Evolutionary conservation across 2,797 vertebrate species (phyloP).

Genomic region (Squalus acanthias): DNA sequence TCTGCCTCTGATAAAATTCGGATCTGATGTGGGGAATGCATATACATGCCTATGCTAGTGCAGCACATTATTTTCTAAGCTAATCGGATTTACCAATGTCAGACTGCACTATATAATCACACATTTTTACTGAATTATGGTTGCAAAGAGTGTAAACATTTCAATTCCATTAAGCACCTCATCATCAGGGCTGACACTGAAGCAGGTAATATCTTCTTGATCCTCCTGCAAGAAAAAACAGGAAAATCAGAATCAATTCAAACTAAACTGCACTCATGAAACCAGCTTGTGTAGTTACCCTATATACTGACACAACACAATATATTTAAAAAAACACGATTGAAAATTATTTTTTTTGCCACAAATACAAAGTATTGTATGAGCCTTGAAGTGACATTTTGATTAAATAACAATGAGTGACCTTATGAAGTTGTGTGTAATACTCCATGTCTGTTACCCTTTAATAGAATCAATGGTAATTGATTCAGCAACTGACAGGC

Average conservation of each 20-base stretch:
- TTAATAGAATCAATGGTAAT: neutral
- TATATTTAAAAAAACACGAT: neutral
- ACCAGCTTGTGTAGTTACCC: neutral
- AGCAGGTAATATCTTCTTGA: constrained; percentile 83
- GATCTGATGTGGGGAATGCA: neutral
- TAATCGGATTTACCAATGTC: neutral
- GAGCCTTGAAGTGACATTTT: neutral
- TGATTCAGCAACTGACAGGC: neutral
- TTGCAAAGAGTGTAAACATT: neutral
- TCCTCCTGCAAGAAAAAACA: constrained; percentile 67
- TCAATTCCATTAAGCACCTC: constrained; percentile 58
- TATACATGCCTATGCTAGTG: neutral
- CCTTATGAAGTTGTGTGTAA: neutral
- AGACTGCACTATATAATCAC: neutral
- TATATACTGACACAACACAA: neutral
- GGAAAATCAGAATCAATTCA: neutral
- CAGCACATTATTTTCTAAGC: neutral
- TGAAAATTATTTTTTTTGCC: neutral
- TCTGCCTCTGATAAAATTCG: neutral
- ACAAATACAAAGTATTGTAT: neutral
- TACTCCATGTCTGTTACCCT: neutral
- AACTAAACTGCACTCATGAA: neutral
- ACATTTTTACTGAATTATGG: neutral
- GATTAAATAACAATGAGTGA: neutral
- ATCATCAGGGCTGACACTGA: constrained; percentile 77